phyloP scores from a whole-genome alignment of 2,888 invertebrate species.

The Antheraea assamensis region DNA sequence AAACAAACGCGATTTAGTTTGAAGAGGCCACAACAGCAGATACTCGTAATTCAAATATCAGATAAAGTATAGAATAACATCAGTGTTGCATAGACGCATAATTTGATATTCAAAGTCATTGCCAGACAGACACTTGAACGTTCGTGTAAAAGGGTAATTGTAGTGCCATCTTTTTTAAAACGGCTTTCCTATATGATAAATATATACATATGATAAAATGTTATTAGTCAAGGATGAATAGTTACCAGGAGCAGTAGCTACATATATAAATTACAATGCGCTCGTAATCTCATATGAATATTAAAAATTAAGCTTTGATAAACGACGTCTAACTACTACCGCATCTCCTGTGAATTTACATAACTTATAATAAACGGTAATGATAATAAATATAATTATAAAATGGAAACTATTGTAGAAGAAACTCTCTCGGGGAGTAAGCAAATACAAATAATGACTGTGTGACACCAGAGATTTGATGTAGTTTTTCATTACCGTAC shows the following conservation, averaged over 20 bases:
- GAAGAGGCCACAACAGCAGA: neutral
- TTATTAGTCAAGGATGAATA: neutral
- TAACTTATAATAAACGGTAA: too few relatives aligned
- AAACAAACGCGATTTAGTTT: neutral
- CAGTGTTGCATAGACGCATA: neutral
- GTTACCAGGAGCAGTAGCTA: neutral
- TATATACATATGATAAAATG: too few relatives aligned
- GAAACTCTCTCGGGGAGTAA: neutral
- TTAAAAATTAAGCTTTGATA: neutral
- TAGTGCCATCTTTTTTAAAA: neutral
- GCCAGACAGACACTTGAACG: neutral
- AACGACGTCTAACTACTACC: neutral
- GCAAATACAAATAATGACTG: neutral
- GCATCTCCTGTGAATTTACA: neutral
- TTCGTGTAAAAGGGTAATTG: neutral
- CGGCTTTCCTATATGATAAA: neutral
- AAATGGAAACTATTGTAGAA: neutral
- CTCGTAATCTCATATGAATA: neutral
- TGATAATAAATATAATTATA: neutral
- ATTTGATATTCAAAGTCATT: neutral
- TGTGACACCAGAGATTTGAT: neutral
- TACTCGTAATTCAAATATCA: neutral
- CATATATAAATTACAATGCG: neutral
- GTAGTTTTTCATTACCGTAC: neutral
- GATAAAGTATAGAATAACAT: neutral